Base-by-base conservation (phyloP, 2,113 vertebrate species). In the Brachyhypopomus occidentalis region DNA sequence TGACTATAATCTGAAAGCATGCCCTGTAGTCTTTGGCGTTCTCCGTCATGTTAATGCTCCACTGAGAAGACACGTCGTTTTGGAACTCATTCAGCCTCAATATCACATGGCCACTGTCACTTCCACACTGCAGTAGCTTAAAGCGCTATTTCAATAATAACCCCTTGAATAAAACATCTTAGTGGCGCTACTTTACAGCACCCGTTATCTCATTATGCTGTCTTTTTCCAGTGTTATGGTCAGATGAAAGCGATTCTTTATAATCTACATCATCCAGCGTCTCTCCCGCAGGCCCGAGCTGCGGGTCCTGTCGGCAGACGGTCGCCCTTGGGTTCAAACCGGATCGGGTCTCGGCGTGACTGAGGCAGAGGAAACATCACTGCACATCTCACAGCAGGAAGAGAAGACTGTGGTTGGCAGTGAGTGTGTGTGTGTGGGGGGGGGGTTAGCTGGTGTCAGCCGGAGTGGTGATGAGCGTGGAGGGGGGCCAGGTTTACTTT, bases 401-500 rank as follows among this genome's bases (percentile, higher is more conserved):
- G 36, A 70, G 59, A 78, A 60, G 77, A 75, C 36, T 79, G 86
- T 62, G 71, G 62, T 59, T 69, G 27, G 66, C 62, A 30, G 56
- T 76, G 83, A 81, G 70, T 81, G 87, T n/a, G n/a, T n/a, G n/a
- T n/a, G n/a, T n/a, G n/a, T n/a, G 83, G 62, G 34, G 9, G 48
- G 30, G 88, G 84, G 71, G 73, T 36, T 81, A 62, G 27, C 72
- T 72, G 71, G 84, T n/a, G 78, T 71, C 86, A 85, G 85, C 70
- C 78, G 78, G 86, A 83, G 77, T 86, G 82, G 76, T 84, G 86
- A 87, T 88, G 85, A 86, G 80, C 60, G 74, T 84, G 84, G 88
- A 83, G 36, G 74, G 34, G 52, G 56, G 83, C 83, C 89, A 90
- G 80, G 85, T 89, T 90, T 90, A 87, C 80, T 90, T 89, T 89